Percentiles rank a stretch among this genome's conserved stretches.
Evolutionary conservation across 2,888 invertebrate species (phyloP).

Genomic region (Chrysomela aeneicollis): DNA sequence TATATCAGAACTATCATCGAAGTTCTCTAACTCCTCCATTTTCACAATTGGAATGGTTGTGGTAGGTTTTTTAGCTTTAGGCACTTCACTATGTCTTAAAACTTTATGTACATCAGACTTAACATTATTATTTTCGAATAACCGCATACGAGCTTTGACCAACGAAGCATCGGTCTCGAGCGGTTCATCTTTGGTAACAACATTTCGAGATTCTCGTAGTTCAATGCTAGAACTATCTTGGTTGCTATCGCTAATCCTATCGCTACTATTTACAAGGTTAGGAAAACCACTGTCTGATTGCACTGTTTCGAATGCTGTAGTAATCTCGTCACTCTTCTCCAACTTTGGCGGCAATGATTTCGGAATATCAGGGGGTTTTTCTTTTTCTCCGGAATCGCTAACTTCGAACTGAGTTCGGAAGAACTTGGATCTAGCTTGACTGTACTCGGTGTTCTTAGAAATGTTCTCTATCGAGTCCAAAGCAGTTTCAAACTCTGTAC

Average conservation of each 20-base stretch:
- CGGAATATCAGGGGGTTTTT: slow-evolving; percentile 23
- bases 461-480: slow-evolving; percentile 45
- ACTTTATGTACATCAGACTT: slow-evolving; percentile 46
- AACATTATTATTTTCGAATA: slow-evolving; percentile 55
- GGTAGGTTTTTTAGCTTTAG: slow-evolving; percentile 27
- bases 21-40: slow-evolving; percentile 16
- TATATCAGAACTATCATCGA: slow-evolving; percentile 17
- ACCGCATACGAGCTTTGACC: slow-evolving; percentile 59
- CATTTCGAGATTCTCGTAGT: slow-evolving; percentile 49
- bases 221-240: slow-evolving; percentile 24
- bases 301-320: slow-evolving; percentile 24
- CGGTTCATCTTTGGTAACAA: slow-evolving; percentile 60
- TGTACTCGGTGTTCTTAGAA: slow-evolving; percentile 48
- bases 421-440: slow-evolving; percentile 59
- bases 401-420: slow-evolving; percentile 57
- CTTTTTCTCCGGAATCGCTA: slow-evolving; percentile 45
- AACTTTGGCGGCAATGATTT: slow-evolving; percentile 14
- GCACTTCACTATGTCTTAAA: slow-evolving; percentile 34
- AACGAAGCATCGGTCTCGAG: slow-evolving; percentile 50
- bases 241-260: slow-evolving; percentile 48
- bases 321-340: slow-evolving; percentile 25
- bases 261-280: slow-evolving; percentile 39
- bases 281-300: slow-evolving; percentile 51
- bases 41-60: slow-evolving; percentile 31
- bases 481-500: slow-evolving; percentile 56